Conservation (phyloP, 2,888 invertebrate species). For the Kuschelorhynchus macadamiae region DNA sequence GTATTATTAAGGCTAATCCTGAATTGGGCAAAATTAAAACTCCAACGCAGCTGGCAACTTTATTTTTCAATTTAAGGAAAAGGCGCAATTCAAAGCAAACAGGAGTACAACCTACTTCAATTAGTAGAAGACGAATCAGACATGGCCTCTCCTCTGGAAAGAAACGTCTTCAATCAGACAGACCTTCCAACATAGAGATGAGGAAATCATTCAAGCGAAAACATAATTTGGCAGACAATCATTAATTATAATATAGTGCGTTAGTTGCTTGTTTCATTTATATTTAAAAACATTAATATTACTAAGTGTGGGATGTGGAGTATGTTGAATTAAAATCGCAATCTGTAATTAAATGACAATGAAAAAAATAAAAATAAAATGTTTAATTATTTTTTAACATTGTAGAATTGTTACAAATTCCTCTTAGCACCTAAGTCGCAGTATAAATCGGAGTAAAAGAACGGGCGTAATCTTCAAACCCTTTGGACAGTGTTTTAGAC, state of each 20-base stretch:
- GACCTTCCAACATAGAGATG: conserved; percentile 18
- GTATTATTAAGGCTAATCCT: conserved; percentile 19
- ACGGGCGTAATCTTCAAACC: not conserved
- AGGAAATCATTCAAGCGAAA: not conserved
- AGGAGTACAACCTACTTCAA: conserved; percentile 16
- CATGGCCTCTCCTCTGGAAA: not conserved
- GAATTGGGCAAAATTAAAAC: conserved; percentile 15
- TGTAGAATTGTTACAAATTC: not conserved
- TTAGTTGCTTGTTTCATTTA: conserved; percentile 9
- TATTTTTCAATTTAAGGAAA: conserved; percentile 20
- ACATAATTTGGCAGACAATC: conserved; percentile 11
- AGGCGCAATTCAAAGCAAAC: conserved; percentile 11
- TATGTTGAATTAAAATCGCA: too few species aligned
- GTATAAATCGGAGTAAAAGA: conserved; percentile 1
- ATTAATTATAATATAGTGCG: not conserved
- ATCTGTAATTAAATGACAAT: too few species aligned
- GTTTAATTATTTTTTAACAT: conserved; percentile 12
- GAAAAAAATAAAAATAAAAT: conserved; percentile 12
- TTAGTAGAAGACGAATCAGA: conserved; percentile 13
- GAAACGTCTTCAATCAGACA: conserved; percentile 4
- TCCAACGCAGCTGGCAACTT: not conserved
- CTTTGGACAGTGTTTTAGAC: not conserved
- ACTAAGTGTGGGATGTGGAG: too few species aligned
- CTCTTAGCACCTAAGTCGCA: conserved; percentile 1
- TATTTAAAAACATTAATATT: not conserved